phyloP scores from a whole-genome alignment of 2,113 vertebrate species.

The Synchiropus splendidus region DNA sequence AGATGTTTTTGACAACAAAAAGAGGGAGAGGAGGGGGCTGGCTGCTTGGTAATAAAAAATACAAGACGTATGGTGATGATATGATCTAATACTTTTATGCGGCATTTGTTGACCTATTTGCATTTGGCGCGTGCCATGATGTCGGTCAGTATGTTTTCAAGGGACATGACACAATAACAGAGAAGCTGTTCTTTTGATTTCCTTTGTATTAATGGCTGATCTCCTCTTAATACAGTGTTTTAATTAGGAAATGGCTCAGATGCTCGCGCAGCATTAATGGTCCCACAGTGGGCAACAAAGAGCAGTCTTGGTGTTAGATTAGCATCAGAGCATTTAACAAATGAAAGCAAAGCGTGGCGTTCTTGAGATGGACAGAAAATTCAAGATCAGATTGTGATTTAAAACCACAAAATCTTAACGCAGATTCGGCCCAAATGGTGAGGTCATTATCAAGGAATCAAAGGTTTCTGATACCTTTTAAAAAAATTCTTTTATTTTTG shows the following conservation, averaged over 20 bases:
- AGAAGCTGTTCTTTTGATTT: constrained; percentile 58
- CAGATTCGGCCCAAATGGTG: too few relatives aligned
- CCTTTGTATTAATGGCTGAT: constrained; percentile 51
- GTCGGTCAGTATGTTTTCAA: constrained; percentile 47
- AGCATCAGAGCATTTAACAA: neutral
- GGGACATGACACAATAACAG: constrained; percentile 46
- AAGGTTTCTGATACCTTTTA: too few relatives aligned
- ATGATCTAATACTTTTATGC: constrained; percentile 46
- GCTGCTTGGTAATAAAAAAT: constrained; percentile 20
- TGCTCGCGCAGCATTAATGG: constrained; percentile 8
- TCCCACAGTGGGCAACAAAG: constrained; percentile 15
- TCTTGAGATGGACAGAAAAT: too few relatives aligned
- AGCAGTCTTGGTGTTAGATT: neutral
- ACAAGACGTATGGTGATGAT: constrained; percentile 34
- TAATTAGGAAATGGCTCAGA: constrained; percentile 47
- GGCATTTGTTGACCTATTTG: constrained; percentile 56
- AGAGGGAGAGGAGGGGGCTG: constrained; percentile 38
- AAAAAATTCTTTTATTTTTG: too few relatives aligned
- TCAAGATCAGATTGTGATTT: too few relatives aligned
- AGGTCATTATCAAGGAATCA: too few relatives aligned
- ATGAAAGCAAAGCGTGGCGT: neutral
- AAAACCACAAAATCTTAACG: too few relatives aligned
- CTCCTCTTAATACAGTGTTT: constrained; percentile 47
- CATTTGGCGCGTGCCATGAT: constrained; percentile 36
- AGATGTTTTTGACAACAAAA: constrained; percentile 41